phyloP scores from a whole-genome alignment of 2,797 vertebrate genomes.

The Hypotaenidia philippensis region DNA sequence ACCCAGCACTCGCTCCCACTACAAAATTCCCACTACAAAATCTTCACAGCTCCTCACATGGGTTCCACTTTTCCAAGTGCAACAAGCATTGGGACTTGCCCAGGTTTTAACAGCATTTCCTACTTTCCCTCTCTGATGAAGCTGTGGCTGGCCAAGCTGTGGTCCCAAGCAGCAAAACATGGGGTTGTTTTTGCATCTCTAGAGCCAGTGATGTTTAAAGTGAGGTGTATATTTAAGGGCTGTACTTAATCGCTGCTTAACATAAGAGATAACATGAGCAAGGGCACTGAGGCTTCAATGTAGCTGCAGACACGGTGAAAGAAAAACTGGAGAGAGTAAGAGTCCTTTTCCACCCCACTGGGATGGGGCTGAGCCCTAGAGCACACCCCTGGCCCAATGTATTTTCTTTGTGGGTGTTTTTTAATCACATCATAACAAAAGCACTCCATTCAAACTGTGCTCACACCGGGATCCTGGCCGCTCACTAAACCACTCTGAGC shows the following conservation, averaged over 20 bases:
- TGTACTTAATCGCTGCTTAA: background rate
- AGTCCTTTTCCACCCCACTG: background rate
- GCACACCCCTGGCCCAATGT: background rate
- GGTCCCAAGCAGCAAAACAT: background rate
- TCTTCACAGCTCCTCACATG: rapidly evolving
- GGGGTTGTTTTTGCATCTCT: background rate
- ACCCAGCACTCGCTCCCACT: rapidly evolving
- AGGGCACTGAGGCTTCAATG: background rate
- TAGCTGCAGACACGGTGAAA: background rate
- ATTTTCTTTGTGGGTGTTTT: slow-evolving; percentile 21
- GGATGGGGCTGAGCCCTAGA: background rate
- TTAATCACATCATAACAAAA: slow-evolving; percentile 19
- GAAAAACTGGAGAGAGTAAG: background rate
- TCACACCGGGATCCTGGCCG: background rate
- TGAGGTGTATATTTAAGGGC: background rate
- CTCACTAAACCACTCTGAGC: background rate
- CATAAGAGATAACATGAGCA: background rate
- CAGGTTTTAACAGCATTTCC: background rate
- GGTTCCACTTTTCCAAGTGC: background rate
- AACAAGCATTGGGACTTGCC: background rate
- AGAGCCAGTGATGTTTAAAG: background rate
- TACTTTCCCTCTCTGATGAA: background rate
- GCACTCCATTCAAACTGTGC: background rate
- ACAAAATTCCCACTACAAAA: background rate
- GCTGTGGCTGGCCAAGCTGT: background rate